Percentiles rank a stretch among this genome's conserved stretches.
Evolutionary conservation across 1,140 invertebrate species (phyloP).

Genomic region (Drosophila nigrodunni): DNA sequence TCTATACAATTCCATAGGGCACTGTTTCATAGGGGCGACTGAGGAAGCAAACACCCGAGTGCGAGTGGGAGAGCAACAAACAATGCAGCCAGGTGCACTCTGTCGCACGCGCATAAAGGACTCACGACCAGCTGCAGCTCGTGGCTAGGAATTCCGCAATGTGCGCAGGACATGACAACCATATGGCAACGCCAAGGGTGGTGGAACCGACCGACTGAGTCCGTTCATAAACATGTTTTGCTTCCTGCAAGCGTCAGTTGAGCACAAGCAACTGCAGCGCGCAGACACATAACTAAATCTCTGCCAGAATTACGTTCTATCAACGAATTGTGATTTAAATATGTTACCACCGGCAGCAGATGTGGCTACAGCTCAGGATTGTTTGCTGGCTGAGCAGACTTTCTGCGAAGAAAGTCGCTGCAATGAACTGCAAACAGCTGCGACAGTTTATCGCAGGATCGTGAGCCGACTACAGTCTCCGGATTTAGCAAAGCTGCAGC

Average conservation of each 20-base stretch:
- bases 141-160: constrained; percentile 77
- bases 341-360: constrained; percentile 62
- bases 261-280: constrained; percentile 45
- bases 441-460: constrained; percentile 56
- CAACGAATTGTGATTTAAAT: constrained; percentile 3
- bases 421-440: constrained; percentile 47
- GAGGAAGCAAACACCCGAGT: constrained; percentile 29
- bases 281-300: constrained; percentile 62
- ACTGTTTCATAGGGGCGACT: constrained; percentile 31
- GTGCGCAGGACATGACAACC: constrained; percentile 68
- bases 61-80: background rate
- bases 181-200: constrained; percentile 48
- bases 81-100: constrained; percentile 3
- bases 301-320: background rate
- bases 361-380: background rate
- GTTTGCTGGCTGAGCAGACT: background rate
- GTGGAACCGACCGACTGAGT: too few species aligned
- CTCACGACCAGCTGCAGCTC: constrained; percentile 37
- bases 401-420: constrained; percentile 57
- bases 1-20: constrained; percentile 31
- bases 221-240: constrained; percentile 47
- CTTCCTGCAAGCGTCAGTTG: constrained; percentile 61
- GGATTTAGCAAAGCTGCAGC: background rate
- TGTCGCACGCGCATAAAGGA: constrained; percentile 8
- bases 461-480: constrained; percentile 29